Evolutionary conservation across 1,140 invertebrate genomes (phyloP).

Genomic region (Potamilus streckersoni): DNA sequence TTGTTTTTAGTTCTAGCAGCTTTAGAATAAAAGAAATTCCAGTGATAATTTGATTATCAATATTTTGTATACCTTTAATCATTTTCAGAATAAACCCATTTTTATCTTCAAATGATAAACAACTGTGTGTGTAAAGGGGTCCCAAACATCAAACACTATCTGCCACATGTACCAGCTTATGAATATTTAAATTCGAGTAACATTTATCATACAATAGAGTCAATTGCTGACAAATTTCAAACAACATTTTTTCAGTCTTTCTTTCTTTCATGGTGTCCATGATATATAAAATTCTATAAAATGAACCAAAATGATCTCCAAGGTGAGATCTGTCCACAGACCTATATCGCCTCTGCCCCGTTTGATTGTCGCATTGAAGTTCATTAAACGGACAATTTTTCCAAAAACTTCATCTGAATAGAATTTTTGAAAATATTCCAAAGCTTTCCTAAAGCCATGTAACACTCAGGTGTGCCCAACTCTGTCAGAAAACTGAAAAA

Average conservation of each 20-base stretch:
- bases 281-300: too few relatives aligned
- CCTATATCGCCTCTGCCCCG: too few relatives aligned
- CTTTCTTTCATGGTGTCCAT: too few relatives aligned
- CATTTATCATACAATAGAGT: slow-evolving; percentile 14
- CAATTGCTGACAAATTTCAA: slow-evolving; percentile 14
- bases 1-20: slow-evolving; percentile 13
- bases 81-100: slow-evolving; percentile 18
- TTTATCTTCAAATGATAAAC: slow-evolving; percentile 11
- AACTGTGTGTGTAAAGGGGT: slow-evolving; percentile 21
- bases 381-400: too few relatives aligned
- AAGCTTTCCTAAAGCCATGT: too few relatives aligned
- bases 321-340: too few relatives aligned
- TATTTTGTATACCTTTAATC: slow-evolving; percentile 15
- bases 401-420: too few relatives aligned
- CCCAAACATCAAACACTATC: slow-evolving; percentile 18
- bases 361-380: too few relatives aligned
- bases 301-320: too few relatives aligned
- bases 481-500: too few relatives aligned
- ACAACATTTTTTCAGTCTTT: slow-evolving; percentile 20
- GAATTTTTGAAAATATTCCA: too few relatives aligned
- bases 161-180: slow-evolving; percentile 8
- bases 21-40: slow-evolving; percentile 17
- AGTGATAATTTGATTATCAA: slow-evolving; percentile 22
- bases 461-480: too few relatives aligned
- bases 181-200: slow-evolving; percentile 26